Base-by-base conservation (phyloP, 2,113 vertebrate species). In the Lepisosteus osseus region DNA sequence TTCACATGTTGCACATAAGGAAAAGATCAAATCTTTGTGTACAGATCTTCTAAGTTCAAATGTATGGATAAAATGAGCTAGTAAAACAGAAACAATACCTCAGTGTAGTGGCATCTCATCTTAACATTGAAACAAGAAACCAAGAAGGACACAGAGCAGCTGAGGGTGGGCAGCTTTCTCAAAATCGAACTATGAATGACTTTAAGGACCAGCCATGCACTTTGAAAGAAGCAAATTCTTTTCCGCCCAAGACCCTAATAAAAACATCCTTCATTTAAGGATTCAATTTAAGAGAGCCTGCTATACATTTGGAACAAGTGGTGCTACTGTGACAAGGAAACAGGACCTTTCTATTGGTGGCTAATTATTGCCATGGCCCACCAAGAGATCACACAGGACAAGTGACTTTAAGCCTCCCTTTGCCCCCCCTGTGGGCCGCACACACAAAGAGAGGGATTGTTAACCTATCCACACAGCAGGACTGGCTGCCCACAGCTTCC, bases 381-480 rank as follows among this genome's bases (percentile, higher is more conserved):
- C 68, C 68, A 14, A 54, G 17, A 15, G 13, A 40, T 63, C 4
- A n/a, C 51, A 65, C 54, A 13, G 41, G 45, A 75, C 51, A 67
- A 55, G 29, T 76, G 75, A 80, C 75, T 76, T 79, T 54, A 59
- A 74, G 66, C 72, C 71, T 68, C 47, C 40, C 29, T 29, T 4
- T 4, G 13, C 59, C 62, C 61, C 43, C 44, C 7, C 68, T 59
- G 67, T 68, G 63, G 45, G 67, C 62, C 67, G 69, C 15, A 43
- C 43, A 51, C 57, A 83, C 77, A 86, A 80, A 83, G 75, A 75
- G 72, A 41, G 15, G 66, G 79, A 65, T 65, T 86, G 73, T 84
- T 78, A 17, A 59, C 66, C 45, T 14, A 8, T 65, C 68, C 51
- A 43, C 44, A 67, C 15, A 68, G 45, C 17, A 61, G 66, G 56